Conservation (phyloP, 2,113 vertebrate species). For the Solea solea region DNA sequence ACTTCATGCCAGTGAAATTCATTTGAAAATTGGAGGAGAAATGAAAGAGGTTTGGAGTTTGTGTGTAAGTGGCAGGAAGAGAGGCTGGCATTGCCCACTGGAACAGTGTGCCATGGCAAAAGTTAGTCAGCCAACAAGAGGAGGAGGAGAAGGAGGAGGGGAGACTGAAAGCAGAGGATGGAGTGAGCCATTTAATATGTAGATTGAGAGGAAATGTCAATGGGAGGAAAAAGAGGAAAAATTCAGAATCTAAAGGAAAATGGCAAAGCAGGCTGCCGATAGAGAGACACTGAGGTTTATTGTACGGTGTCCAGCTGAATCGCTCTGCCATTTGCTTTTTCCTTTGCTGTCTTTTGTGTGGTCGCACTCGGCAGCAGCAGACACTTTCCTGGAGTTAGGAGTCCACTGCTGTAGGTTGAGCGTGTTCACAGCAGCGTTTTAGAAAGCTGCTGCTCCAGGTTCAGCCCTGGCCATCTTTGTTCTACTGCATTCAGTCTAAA, state of each 20-base stretch:
- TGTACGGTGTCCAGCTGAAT: constrained; percentile 50
- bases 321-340: constrained; percentile 38
- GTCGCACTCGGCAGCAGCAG: constrained; percentile 18
- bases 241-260: constrained; percentile 46
- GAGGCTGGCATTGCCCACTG: constrained; percentile 46
- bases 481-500: too few species aligned
- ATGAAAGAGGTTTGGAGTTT: constrained; percentile 23
- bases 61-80: constrained; percentile 43
- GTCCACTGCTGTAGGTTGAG: background rate
- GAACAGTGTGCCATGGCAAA: constrained; percentile 40
- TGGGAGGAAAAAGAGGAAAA: constrained; percentile 38
- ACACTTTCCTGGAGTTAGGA: constrained; percentile 11
- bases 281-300: constrained; percentile 46
- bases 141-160: constrained; percentile 17
- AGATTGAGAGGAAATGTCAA: constrained; percentile 57
- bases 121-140: constrained; percentile 27
- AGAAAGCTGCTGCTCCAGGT: background rate
- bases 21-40: constrained; percentile 49
- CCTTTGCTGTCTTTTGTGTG: constrained; percentile 29
- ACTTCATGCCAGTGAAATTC: constrained; percentile 35
- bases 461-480: too few species aligned
- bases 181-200: constrained; percentile 15
- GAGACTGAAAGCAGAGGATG: constrained; percentile 3
- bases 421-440: background rate
- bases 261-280: constrained; percentile 24